Base-by-base conservation (phyloP, 2,888 invertebrate species). In the Omphaloscelis lunosa region DNA sequence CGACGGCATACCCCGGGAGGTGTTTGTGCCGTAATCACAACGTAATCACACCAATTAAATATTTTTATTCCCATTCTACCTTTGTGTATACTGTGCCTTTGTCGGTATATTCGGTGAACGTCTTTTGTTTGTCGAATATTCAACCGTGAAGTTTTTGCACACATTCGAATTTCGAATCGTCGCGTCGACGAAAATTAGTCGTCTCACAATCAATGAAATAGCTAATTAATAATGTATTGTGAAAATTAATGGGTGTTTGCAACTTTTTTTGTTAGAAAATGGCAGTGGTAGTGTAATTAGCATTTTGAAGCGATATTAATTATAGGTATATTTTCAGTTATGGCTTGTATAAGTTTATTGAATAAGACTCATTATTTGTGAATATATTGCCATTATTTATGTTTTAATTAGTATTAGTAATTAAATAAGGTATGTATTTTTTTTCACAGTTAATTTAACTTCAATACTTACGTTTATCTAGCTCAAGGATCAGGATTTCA, bases 41-140 rank as follows among this genome's bases (percentile, higher is more conserved):
- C 89, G 90, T 95, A 95, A 96, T 95, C 94, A 95, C 93, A 92
- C 95, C 95, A 96, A 96, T 96, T 96, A 95, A 94, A 95, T 95
- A 94, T 95, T 95, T 95, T 95, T 93, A 93, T 95, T 95, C 94
- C 94, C 93, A 94, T 94, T 95, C 92, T 90, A 79, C 92, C 93
- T 93, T 95, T 96, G 90, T 87, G 83, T 87, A 88, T 91, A 90
- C 91, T 92, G 90, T 89, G 90, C 92, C 92, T 93, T 95, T 96
- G 94, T 95, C 93, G 89, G 89, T 90, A 91, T 89, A 91, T 93
- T 93, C 91, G 85, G 88, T 89, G 90, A 89, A 89, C 90, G 92
- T 88, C 93, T 94, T 95, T 95, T 95, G 93, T 94, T 93, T 91
- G 91, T 85, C 89, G 88, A 86, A 85, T 77, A 74, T 75, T 68